A percentile compares a stretch with the other conserved stretches of the same genome.
Evolutionary conservation across 2,797 vertebrate species (phyloP).

Genomic region (Miopithecus talapoin): DNA sequence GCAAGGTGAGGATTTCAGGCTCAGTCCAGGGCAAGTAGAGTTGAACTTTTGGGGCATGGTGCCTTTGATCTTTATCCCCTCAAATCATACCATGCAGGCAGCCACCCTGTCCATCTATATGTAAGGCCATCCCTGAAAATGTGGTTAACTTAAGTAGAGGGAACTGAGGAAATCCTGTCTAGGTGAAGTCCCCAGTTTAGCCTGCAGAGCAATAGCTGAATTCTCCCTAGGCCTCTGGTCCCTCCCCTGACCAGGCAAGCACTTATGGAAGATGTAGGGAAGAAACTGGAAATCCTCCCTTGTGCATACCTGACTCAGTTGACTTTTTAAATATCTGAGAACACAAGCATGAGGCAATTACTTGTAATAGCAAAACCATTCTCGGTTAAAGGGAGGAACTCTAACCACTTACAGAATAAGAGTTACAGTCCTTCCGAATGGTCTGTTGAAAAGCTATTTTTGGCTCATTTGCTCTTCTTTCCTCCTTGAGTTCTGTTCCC

Average conservation of each 20-base stretch:
- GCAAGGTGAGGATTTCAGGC: neutral
- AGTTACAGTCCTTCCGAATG: conserved; percentile 50
- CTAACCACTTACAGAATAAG: conserved; percentile 41
- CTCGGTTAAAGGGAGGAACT: conserved; percentile 45
- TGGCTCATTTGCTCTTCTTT: conserved; percentile 65
- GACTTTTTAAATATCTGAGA: conserved; percentile 52
- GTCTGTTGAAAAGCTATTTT: conserved; percentile 70
- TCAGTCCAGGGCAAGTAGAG: neutral
- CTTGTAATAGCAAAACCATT: conserved; percentile 62
- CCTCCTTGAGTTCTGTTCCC: conserved; percentile 49
- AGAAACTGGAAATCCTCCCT: conserved; percentile 20
- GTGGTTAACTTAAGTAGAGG: conserved; percentile 24
- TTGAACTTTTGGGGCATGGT: neutral
- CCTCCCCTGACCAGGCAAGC: neutral
- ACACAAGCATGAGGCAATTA: conserved; percentile 30
- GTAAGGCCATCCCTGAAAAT: neutral
- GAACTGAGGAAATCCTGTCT: neutral
- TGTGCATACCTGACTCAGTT: neutral
- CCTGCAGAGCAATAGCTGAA: conserved; percentile 3
- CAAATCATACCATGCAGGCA: conserved; percentile 21
- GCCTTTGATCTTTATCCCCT: neutral
- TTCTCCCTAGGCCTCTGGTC: neutral
- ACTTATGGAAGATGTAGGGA: conserved; percentile 21
- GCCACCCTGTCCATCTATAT: neutral
- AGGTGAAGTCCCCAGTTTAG: neutral